These are phyloP conservation scores for Dipodomys stephensi DNA, from an alignment of 2,113 vertebrate genomes.

Conservation along the genomic window DNA sequence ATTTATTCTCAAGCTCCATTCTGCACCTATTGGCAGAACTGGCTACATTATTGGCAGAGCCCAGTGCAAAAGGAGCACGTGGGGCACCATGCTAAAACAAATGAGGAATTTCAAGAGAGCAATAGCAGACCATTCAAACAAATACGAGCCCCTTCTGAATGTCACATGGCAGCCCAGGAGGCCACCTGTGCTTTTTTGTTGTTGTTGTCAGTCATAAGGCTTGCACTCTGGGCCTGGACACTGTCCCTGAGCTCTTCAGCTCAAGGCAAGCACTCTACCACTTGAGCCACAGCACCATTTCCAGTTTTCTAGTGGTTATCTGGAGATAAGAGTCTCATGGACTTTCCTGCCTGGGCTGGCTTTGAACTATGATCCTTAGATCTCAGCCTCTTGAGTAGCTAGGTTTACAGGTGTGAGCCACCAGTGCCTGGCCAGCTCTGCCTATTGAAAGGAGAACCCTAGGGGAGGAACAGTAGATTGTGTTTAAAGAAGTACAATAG, in stretches of 20 bases:
- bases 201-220: no score
- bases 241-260: no score
- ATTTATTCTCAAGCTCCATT: background rate
- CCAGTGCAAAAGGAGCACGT: background rate
- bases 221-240: no score
- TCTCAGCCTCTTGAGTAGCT: no score
- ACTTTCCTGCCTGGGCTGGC: no score
- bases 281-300: no score
- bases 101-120: background rate
- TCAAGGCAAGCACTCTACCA: no score
- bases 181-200: background rate
- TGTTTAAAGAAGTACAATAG: background rate
- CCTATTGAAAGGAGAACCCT: background rate
- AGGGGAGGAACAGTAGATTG: background rate
- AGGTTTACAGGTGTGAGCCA: no score
- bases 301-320: no score
- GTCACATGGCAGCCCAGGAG: background rate
- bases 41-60: background rate
- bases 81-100: background rate
- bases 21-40: background rate
- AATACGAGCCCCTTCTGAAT: background rate
- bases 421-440: background rate
- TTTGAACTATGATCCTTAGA: no score
- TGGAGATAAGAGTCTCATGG: no score
- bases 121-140: background rate